These are phyloP conservation scores for Dermatemys mawii DNA, from an alignment of 2,113 vertebrate species.

Conservation along the genomic window DNA sequence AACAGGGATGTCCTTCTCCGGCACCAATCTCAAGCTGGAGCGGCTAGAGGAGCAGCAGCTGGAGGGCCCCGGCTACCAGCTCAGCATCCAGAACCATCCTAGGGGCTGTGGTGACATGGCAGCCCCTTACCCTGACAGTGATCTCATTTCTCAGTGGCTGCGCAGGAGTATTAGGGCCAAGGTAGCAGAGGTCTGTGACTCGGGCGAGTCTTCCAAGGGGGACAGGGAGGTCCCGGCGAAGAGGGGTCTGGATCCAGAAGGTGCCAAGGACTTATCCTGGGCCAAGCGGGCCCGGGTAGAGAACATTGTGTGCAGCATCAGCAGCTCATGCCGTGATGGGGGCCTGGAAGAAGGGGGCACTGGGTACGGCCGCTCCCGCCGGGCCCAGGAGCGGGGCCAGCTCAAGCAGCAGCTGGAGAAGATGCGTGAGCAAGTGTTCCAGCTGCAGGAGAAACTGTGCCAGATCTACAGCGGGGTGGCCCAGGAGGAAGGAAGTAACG, in stretches of 20 bases:
- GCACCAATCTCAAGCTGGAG: not conserved
- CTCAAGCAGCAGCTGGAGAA: constrained; percentile 83
- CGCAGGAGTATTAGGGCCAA: not conserved
- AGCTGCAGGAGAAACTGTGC: constrained; percentile 84
- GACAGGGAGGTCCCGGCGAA: not conserved
- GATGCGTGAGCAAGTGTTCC: constrained; percentile 82
- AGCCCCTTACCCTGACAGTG: not conserved
- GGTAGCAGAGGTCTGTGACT: not conserved
- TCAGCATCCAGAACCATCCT: not conserved
- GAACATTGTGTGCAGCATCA: constrained; percentile 85
- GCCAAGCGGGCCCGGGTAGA: constrained; percentile 85
- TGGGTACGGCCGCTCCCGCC: not conserved
- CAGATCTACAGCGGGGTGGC: constrained; percentile 74
- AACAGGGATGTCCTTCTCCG: not conserved
- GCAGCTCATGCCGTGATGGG: constrained; percentile 76
- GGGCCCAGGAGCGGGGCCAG: constrained; percentile 81
- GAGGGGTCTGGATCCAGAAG: constrained; percentile 42
- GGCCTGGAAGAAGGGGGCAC: constrained; percentile 65
- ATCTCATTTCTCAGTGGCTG: not conserved
- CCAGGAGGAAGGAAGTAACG: constrained; percentile 38
- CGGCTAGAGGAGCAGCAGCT: not conserved
- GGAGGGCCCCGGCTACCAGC: not conserved
- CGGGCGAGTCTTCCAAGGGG: not conserved
- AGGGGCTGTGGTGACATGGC: not conserved
- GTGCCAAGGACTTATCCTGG: constrained; percentile 75